Base-by-base conservation (phyloP, 2,888 invertebrate species). In the Gari tellinella region DNA sequence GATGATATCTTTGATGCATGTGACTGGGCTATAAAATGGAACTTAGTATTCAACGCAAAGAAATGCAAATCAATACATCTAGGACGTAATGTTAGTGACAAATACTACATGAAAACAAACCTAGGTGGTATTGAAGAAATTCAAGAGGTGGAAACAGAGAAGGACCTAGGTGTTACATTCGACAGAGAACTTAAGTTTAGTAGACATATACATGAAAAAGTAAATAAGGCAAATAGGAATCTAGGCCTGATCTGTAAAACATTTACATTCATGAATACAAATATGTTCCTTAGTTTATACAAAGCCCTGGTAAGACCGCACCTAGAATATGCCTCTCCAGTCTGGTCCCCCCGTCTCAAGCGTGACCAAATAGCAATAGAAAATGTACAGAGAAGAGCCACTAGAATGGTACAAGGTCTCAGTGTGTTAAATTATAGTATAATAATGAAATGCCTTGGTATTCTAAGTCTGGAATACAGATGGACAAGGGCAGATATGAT, bases 351-450 rank as follows among this genome's bases (percentile, higher is more conserved):
- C 49, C 46, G 40, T 49, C 14, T 58, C 10, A 55, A 65, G 43
- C 64, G 55, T 14, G 19, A 61, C 19, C 23, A n/a, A 2, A 38
- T 45, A 10, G 15, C 49, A 7, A 23, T 65, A 10, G 61, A 72
- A 38, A 60, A 64, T 43, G 61, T 62, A 0, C 65, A 72, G 19
- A 37, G 55, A 41, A 58, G 61, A 48, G 60, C 65, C 5, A 72
- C 55, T 4, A 48, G 38, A 31, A 23, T 69, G 23, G 25, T 69
- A 2, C 52, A 46, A 41, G 41, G 49, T 5, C n/a, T 63, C 37
- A 14, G 31, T 15, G 45, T 43, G n/a, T 12, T 63, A 10, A 5
- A 15, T 14, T 63, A 69, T 31, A 4, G n/a, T n/a, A n/a, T n/a
- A n/a, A n/a, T n/a, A n/a, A n/a, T n/a, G n/a, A n/a, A n/a, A n/a